These are phyloP conservation scores for Thunnus maccoyii DNA, from an alignment of 2,113 vertebrate species.

Conservation along the genomic window DNA sequence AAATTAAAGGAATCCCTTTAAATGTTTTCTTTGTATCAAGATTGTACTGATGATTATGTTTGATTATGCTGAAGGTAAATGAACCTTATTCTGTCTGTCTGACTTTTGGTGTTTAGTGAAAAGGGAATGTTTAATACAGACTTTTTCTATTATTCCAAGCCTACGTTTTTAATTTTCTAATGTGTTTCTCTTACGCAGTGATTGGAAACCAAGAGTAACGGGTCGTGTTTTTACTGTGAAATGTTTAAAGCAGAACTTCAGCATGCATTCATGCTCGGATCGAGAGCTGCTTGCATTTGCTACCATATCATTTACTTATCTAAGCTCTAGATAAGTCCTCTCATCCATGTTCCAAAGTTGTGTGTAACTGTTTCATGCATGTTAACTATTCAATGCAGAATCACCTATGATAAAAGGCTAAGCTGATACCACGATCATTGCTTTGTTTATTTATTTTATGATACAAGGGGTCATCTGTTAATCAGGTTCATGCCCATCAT, in stretches of 20 bases:
- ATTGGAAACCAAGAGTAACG: conserved; percentile 4
- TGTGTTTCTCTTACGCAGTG: conserved; percentile 28
- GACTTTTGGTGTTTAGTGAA: conserved; percentile 37
- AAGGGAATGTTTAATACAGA: conserved; percentile 48
- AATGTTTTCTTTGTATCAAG: background rate
- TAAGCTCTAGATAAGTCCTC: conserved; percentile 24
- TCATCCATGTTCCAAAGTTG: conserved; percentile 45
- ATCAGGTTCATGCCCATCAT: background rate
- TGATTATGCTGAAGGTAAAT: conserved; percentile 35
- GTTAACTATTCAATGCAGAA: conserved; percentile 49
- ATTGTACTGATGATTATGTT: conserved; percentile 9
- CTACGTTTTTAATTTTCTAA: conserved; percentile 17
- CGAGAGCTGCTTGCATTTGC: conserved; percentile 41
- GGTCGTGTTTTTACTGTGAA: conserved; percentile 67
- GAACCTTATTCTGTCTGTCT: conserved; percentile 50
- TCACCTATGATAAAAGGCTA: conserved; percentile 58
- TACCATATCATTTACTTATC: conserved; percentile 31
- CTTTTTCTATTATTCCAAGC: conserved; percentile 19
- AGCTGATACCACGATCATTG: conserved; percentile 35
- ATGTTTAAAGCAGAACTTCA: conserved; percentile 9
- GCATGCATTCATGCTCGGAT: conserved; percentile 33
- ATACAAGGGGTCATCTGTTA: background rate
- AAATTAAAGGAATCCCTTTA: conserved; percentile 26
- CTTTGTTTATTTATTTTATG: conserved; percentile 35
- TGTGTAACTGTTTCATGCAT: conserved; percentile 59